A percentile compares a stretch with the other conserved stretches of the same genome.
Evolutionary conservation across 2,113 vertebrate genomes (phyloP).

Genomic region (Ameiurus melas): DNA sequence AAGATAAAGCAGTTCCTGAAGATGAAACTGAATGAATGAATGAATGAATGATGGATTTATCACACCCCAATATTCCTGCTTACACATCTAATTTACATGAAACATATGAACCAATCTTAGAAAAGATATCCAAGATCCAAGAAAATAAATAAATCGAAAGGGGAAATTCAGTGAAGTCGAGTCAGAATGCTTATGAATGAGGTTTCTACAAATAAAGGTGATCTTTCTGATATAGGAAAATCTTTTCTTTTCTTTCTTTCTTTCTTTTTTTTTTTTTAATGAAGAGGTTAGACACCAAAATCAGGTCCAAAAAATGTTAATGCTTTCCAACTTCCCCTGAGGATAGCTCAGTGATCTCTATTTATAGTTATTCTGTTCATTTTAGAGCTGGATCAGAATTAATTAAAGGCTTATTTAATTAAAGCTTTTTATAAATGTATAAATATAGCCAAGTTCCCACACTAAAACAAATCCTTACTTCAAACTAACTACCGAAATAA

Average conservation of each 20-base stretch:
- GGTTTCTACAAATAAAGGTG: not conserved
- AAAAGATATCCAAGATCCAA: not conserved
- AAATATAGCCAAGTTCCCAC: slow-evolving; percentile 4
- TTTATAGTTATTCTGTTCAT: slow-evolving; percentile 6
- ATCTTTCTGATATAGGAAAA: not conserved
- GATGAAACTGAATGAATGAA: not conserved
- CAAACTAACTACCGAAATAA: not conserved
- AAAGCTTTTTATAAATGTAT: not conserved
- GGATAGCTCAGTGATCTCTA: not conserved
- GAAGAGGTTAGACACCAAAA: not conserved
- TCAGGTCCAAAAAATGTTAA: not conserved
- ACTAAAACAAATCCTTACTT: slow-evolving; percentile 1
- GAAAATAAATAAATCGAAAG: not conserved
- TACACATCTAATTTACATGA: not conserved
- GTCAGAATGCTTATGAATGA: not conserved
- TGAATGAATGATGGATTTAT: not conserved
- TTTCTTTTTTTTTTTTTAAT: not conserved
- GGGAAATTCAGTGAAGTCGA: not conserved
- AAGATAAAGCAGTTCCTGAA: not conserved
- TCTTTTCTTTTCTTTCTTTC: not conserved
- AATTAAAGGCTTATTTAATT: slow-evolving; percentile 15
- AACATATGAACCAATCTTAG: not conserved
- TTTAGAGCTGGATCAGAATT: not conserved
- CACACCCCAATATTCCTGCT: not conserved
- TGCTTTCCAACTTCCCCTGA: not conserved